Evolutionary conservation across 2,888 invertebrate genomes (phyloP), one percentile per base, ranked within the genome.

Genomic region (Drosophila putrida): DNA sequence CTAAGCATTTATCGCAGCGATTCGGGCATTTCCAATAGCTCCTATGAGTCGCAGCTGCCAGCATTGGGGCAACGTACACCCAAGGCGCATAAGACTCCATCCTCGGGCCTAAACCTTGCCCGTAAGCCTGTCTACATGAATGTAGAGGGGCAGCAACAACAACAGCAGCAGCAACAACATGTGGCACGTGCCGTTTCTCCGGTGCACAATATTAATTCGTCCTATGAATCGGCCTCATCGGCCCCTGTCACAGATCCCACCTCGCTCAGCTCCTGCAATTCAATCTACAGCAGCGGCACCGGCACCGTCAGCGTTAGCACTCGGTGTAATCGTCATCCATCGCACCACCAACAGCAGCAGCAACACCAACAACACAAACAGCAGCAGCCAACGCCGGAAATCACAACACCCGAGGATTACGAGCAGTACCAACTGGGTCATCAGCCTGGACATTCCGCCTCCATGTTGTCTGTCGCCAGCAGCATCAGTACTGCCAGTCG

Each of bases 11-110:
- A 93, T 78, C 91, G 92, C 71, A 93, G 92, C 71, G 92, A 93
- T 76, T 93, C 92, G 43, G 92, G 92, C 39, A 93, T 93, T 43
- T 93, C 92, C 33, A 94, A 93, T 13, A 93, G 92, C 67, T 94
- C 94, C 28, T 91, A 94, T 53, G 94, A 94, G 71, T 89, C 87
- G 0, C 93, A 93, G 72, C 36, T 82, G 25, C 86, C 78, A 0
- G 53, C 60, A 6, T 50, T 79, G 35, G 82, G 81, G 13, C 75
- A 74, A n/a, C 79, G 75, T 13, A 75, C 87, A 20, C 69, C 81
- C 35, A 90, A 90, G 41, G 59, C 78, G 0, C 78, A 85, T 8
- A 89, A 88, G 59, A 55, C 66, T 0, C 15, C 55, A 6, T 28
- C 60, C 27, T 71, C 82, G 9, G 67, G 77, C 2, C 51, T 67